Percentiles rank a stretch among this genome's conserved stretches.
These are phyloP conservation scores for Meloe dianella DNA, from an alignment of 2,888 invertebrate species.

Conservation along the genomic window DNA sequence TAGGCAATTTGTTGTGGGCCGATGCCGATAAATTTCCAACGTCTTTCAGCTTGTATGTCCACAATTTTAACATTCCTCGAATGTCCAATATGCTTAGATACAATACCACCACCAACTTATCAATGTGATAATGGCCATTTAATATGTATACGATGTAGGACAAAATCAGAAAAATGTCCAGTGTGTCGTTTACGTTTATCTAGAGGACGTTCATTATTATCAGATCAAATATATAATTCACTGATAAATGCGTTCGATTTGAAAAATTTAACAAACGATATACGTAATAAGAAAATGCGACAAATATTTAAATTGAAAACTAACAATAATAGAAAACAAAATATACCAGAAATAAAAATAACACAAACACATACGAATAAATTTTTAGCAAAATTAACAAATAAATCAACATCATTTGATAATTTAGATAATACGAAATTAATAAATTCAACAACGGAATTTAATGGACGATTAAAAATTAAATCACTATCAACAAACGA, in stretches of 20 bases:
- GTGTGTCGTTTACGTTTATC: slow-evolving; percentile 66
- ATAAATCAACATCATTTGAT: slow-evolving; percentile 62
- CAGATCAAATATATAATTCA: slow-evolving; percentile 64
- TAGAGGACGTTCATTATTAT: slow-evolving; percentile 62
- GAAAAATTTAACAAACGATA: slow-evolving; percentile 53
- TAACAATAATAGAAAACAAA: slow-evolving; percentile 43
- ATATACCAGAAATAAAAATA: slow-evolving; percentile 54
- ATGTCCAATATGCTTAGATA: slow-evolving; percentile 71
- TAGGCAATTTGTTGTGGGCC: slow-evolving; percentile 64
- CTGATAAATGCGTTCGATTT: slow-evolving; percentile 62
- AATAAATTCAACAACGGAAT: slow-evolving; percentile 27
- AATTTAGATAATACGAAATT: slow-evolving; percentile 54
- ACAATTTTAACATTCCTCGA: slow-evolving; percentile 64
- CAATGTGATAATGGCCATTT: slow-evolving; percentile 73
- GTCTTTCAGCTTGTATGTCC: slow-evolving; percentile 62
- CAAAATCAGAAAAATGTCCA: slow-evolving; percentile 67
- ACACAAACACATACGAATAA: slow-evolving; percentile 60
- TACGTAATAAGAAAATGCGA: slow-evolving; percentile 56
- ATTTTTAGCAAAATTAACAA: slow-evolving; percentile 61
- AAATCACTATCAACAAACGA: slow-evolving; percentile 61
- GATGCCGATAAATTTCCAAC: slow-evolving; percentile 63
- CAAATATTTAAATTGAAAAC: slow-evolving; percentile 59
- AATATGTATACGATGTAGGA: slow-evolving; percentile 67
- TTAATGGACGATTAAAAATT: slow-evolving; percentile 45
- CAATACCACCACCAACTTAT: slow-evolving; percentile 67